These are phyloP conservation scores for Macaria notata DNA, from an alignment of 2,888 invertebrate genomes.

Conservation along the genomic window DNA sequence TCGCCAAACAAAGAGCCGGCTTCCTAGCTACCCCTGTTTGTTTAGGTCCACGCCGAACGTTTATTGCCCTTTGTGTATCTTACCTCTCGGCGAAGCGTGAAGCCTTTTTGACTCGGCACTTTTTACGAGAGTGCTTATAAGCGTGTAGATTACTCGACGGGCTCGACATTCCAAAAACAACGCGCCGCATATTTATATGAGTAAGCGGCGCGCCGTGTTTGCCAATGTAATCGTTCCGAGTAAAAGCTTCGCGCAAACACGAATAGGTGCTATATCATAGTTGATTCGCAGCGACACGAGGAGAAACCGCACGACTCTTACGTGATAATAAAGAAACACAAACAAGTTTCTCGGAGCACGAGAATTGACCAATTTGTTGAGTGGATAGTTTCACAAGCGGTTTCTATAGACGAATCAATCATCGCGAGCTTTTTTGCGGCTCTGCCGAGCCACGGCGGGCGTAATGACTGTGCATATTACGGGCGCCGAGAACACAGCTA, in stretches of 20 bases:
- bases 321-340: slow-evolving; percentile 57
- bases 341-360: slow-evolving; percentile 58
- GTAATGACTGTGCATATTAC: slow-evolving; percentile 61
- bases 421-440: slow-evolving; percentile 60
- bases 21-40: slow-evolving; percentile 81
- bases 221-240: slow-evolving; percentile 40
- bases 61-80: slow-evolving; percentile 79
- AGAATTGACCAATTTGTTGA: slow-evolving; percentile 70
- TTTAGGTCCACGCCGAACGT: slow-evolving; percentile 79
- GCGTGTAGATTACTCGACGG: slow-evolving; percentile 62
- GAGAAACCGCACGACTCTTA: slow-evolving; percentile 54
- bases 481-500: slow-evolving; percentile 54
- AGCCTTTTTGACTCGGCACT: slow-evolving; percentile 80
- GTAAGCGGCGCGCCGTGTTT: slow-evolving; percentile 36
- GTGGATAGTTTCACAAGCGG: slow-evolving; percentile 60
- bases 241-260: slow-evolving; percentile 47
- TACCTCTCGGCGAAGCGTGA: slow-evolving; percentile 75
- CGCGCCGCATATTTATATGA: slow-evolving; percentile 40
- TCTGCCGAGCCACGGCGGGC: slow-evolving; percentile 51
- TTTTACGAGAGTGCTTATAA: slow-evolving; percentile 75
- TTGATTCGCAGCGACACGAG: slow-evolving; percentile 40
- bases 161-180: slow-evolving; percentile 32
- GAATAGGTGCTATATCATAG: slow-evolving; percentile 41
- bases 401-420: slow-evolving; percentile 69
- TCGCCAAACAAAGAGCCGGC: slow-evolving; percentile 78